These are phyloP conservation scores for Selene dorsalis DNA, from an alignment of 2,797 vertebrate species.

Conservation along the genomic window DNA sequence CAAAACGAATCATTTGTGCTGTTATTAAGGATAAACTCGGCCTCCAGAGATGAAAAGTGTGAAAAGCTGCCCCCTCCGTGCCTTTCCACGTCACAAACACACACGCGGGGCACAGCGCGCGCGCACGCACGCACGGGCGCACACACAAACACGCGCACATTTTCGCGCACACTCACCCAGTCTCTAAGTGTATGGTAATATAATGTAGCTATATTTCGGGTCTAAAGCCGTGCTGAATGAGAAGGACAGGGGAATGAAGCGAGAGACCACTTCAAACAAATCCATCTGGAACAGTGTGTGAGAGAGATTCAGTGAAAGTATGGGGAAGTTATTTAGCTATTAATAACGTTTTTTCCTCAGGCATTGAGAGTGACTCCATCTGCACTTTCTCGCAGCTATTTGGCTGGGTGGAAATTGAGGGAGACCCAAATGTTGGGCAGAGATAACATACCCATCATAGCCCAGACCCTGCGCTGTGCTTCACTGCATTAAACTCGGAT, in stretches of 20 bases:
- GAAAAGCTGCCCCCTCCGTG: slow-evolving; percentile 32
- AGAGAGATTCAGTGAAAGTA: slow-evolving; percentile 97
- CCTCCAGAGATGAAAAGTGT: slow-evolving; percentile 34
- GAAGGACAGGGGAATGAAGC: slow-evolving; percentile 88
- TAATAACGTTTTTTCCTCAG: slow-evolving; percentile 99
- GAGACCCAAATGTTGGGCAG: slow-evolving; percentile 98
- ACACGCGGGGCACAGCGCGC: neutral
- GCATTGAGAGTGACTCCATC: slow-evolving; percentile 94
- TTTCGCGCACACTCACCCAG: slow-evolving; percentile 30
- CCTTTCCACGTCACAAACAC: slow-evolving; percentile 36
- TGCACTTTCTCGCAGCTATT: slow-evolving; percentile 95
- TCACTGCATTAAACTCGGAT: slow-evolving; percentile 98
- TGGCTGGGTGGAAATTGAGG: slow-evolving; percentile 97
- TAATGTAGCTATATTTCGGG: slow-evolving; percentile 92
- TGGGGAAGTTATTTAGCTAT: slow-evolving; percentile 99
- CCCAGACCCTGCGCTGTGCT: slow-evolving; percentile 93
- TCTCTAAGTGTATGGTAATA: slow-evolving; percentile 87
- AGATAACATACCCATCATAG: slow-evolving; percentile 97
- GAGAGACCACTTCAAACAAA: slow-evolving; percentile 97
- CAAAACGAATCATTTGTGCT: slow-evolving; percentile 62
- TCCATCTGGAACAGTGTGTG: slow-evolving; percentile 92
- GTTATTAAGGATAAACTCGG: slow-evolving; percentile 80
- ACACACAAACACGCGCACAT: slow-evolving; percentile 8
- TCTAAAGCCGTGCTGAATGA: slow-evolving; percentile 91
- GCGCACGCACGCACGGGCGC: neutral